These are phyloP conservation scores for Drosophila pallidifrons DNA, from an alignment of 1,140 invertebrate genomes.

Conservation along the genomic window DNA sequence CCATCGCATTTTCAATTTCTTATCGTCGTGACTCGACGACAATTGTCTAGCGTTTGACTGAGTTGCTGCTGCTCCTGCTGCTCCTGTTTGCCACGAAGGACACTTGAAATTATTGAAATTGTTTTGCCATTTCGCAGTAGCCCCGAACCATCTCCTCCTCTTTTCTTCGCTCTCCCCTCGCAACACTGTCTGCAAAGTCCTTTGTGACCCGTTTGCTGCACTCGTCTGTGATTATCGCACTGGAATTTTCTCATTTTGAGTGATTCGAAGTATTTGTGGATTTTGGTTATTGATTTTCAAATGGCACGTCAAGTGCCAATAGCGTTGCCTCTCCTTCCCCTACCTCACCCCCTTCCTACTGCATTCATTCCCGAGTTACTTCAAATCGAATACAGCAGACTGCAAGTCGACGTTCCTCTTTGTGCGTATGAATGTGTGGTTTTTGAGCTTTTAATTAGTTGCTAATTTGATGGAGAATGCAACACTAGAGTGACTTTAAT, in stretches of 20 bases:
- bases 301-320: constrained; percentile 59
- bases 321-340: background rate
- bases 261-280: constrained; percentile 77
- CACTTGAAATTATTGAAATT: constrained; percentile 82
- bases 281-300: constrained; percentile 79
- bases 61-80: constrained; percentile 49
- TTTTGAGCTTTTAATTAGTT: constrained; percentile 79
- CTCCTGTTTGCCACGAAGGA: constrained; percentile 70
- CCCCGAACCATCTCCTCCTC: no score
- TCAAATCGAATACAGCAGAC: constrained; percentile 1
- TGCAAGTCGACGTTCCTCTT: constrained; percentile 10
- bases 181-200: constrained; percentile 16
- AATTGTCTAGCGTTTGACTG: constrained; percentile 60
- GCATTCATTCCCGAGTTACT: background rate
- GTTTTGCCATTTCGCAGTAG: constrained; percentile 70
- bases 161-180: background rate
- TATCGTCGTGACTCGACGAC: constrained; percentile 74
- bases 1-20: constrained; percentile 69
- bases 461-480: constrained; percentile 68
- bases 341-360: background rate
- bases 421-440: constrained; percentile 19
- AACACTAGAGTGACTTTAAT: constrained; percentile 40
- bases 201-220: constrained; percentile 40
- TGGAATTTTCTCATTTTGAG: constrained; percentile 79
- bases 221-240: constrained; percentile 70